These are phyloP conservation scores for Chloroceryle inda DNA, from an alignment of 2,797 vertebrate species.

Conservation along the genomic window DNA sequence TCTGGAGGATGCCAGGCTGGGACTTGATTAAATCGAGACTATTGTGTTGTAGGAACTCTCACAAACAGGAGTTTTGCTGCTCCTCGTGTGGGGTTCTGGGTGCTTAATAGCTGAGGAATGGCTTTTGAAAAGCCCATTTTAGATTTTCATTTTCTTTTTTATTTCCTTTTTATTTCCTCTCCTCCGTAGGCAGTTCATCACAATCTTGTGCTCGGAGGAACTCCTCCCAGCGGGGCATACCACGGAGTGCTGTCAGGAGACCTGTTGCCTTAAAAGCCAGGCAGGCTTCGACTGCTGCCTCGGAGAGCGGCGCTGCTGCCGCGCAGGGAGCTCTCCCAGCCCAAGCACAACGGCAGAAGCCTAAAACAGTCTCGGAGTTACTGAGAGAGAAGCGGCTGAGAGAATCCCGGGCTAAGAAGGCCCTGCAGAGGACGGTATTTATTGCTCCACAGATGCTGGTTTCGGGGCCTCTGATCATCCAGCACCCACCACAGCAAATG, in stretches of 20 bases:
- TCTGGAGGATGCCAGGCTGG: neutral
- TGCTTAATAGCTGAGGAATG: neutral
- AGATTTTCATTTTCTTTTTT: too few species aligned
- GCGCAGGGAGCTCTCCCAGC: neutral
- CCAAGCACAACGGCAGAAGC: conserved; percentile 38
- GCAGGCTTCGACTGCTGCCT: neutral
- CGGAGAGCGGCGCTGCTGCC: fast-evolving
- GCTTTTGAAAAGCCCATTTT: neutral
- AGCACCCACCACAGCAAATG: neutral
- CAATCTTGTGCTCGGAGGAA: neutral
- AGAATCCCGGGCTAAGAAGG: conserved; percentile 39
- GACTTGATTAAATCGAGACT: neutral
- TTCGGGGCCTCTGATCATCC: conserved; percentile 69
- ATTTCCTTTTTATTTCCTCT: neutral
- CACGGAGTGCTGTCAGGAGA: neutral
- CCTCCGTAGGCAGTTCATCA: neutral
- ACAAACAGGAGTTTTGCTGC: neutral
- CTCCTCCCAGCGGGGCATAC: neutral
- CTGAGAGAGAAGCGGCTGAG: conserved; percentile 76
- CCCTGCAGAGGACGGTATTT: neutral
- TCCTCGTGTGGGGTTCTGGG: neutral
- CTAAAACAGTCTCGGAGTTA: conserved; percentile 80
- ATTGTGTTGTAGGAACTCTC: neutral
- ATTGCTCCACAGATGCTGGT: conserved; percentile 60
- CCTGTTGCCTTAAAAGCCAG: neutral